Evolutionary conservation across 2,888 invertebrate species (phyloP).

Genomic region (Eurytoma californica): DNA sequence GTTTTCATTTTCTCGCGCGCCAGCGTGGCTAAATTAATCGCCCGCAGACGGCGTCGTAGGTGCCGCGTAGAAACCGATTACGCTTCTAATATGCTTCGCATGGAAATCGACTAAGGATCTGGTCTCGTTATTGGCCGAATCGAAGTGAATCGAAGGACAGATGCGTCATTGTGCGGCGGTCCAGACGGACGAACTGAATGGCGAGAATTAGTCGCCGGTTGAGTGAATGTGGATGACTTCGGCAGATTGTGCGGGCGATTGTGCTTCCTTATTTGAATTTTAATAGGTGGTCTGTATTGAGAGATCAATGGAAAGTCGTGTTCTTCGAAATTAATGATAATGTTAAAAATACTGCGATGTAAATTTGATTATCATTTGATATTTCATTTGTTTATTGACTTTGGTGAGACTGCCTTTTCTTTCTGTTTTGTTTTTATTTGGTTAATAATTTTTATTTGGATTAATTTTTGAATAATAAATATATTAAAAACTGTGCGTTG

Average conservation of each 20-base stretch:
- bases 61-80: background rate
- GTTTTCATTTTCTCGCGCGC: conserved; percentile 54
- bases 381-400: no score
- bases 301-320: background rate
- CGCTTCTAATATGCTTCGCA: no score
- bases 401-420: no score
- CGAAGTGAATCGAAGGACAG: background rate
- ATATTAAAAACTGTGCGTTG: no score
- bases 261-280: background rate
- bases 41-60: conserved; percentile 1
- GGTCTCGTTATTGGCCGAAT: background rate
- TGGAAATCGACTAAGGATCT: no score
- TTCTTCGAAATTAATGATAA: background rate
- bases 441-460: no score
- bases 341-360: background rate
- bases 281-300: background rate
- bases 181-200: background rate
- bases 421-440: no score
- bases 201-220: background rate
- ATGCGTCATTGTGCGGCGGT: background rate
- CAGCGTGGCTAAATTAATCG: conserved; percentile 42
- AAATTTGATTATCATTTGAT: no score
- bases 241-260: background rate
- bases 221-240: conserved; percentile 11
- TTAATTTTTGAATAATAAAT: no score